Conservation (phyloP, 2,888 invertebrate species). For the Odiellus spinosus region DNA sequence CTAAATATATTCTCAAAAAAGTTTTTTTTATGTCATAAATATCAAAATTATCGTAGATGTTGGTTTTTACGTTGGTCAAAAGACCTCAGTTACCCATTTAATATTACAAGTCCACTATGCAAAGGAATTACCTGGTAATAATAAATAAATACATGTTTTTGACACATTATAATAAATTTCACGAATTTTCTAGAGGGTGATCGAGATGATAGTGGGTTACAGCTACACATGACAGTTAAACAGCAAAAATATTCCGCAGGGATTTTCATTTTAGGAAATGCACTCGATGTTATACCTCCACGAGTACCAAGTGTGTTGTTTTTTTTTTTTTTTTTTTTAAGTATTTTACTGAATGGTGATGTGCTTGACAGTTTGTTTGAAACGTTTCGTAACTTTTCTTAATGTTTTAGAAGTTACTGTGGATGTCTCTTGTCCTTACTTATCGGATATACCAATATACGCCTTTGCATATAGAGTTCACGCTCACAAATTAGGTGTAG, state of each 20-base stretch:
- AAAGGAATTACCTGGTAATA: conserved; percentile 21
- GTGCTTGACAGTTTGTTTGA: no score
- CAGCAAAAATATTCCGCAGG: conserved; percentile 27
- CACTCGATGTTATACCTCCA: conserved; percentile 27
- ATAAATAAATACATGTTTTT: no score
- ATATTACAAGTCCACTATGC: conserved; percentile 42
- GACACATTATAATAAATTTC: no score
- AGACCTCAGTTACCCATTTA: conserved; percentile 35
- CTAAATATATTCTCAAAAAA: neutral
- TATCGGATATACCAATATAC: conserved; percentile 29
- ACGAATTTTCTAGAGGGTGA: conserved; percentile 13
- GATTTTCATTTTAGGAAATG: conserved; percentile 29
- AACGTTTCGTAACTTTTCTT: no score
- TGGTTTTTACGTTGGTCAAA: conserved; percentile 38
- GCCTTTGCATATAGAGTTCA: conserved; percentile 41
- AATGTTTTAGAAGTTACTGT: conserved; percentile 31
- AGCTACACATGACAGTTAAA: conserved; percentile 13
- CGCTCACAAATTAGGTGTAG: conserved; percentile 36
- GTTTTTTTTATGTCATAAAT: neutral
- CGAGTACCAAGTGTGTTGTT: conserved; percentile 22
- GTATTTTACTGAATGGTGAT: no score
- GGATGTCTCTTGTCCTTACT: conserved; percentile 36
- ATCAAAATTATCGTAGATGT: conserved; percentile 30
- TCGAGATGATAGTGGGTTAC: conserved; percentile 21
- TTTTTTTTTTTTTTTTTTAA: neutral